phyloP scores from a whole-genome alignment of 2,113 vertebrate species.

The Anseranas semipalmata region DNA sequence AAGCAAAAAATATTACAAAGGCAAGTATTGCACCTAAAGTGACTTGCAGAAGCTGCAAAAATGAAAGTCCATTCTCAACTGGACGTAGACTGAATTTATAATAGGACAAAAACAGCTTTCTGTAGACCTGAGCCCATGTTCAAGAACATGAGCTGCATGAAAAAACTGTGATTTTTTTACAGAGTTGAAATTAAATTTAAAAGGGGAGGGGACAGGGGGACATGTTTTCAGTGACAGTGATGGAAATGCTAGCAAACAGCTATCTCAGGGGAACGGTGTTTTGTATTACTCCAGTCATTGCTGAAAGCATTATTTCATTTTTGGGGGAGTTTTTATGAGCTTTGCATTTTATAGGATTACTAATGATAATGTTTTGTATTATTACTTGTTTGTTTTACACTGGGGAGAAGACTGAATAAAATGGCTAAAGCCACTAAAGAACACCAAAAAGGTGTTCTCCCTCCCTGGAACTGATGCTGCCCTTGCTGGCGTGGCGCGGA shows the following conservation, averaged over 20 bases:
- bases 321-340: not conserved
- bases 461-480: not conserved
- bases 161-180: not conserved
- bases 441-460: not conserved
- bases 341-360: not conserved
- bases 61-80: fast-evolving
- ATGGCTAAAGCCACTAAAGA: not conserved
- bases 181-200: not conserved
- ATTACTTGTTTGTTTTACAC: not conserved
- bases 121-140: not conserved
- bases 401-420: not conserved
- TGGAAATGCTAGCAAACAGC: not conserved
- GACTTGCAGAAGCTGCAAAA: not conserved
- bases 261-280: not conserved
- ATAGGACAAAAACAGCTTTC: not conserved
- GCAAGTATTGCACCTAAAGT: not conserved
- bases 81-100: not conserved
- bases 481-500: not conserved
- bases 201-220: not conserved
- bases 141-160: not conserved
- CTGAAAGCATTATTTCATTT: not conserved
- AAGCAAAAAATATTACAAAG: not conserved
- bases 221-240: not conserved
- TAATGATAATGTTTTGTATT: not conserved
- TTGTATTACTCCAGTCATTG: not conserved